Conservation (phyloP, 1,140 invertebrate species). For the Choristoneura fumiferana region DNA sequence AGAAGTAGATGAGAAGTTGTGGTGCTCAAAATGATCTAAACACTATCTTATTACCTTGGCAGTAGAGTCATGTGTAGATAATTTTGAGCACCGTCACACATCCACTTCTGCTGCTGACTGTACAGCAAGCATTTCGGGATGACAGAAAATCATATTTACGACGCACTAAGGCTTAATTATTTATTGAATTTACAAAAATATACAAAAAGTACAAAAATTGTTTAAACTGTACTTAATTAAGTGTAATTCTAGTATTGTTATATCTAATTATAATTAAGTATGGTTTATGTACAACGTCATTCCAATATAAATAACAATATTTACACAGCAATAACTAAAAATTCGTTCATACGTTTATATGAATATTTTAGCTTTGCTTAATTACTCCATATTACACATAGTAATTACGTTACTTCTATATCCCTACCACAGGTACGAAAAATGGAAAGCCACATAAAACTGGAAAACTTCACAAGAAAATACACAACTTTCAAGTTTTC, state of each 20-base stretch:
- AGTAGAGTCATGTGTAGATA: too few species aligned
- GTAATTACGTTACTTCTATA: neutral
- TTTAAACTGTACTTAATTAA: neutral
- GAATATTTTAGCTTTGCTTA: constrained; percentile 7
- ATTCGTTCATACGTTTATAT: neutral
- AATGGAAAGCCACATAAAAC: constrained; percentile 22
- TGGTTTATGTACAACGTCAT: constrained; percentile 30
- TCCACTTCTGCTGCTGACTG: too few species aligned
- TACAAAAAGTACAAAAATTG: constrained; percentile 10
- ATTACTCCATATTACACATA: neutral
- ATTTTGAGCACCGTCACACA: too few species aligned
- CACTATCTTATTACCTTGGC: too few species aligned
- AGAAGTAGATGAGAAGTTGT: too few species aligned
- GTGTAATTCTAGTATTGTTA: constrained; percentile 6
- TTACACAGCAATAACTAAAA: constrained; percentile 23
- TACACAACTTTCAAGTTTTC: constrained; percentile 47
- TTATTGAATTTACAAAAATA: neutral
- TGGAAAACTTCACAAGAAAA: constrained; percentile 41
- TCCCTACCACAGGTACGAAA: neutral
- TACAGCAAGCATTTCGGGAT: too few species aligned
- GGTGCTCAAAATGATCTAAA: too few species aligned
- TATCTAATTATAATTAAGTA: neutral
- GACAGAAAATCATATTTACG: too few species aligned
- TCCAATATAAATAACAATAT: constrained; percentile 54
- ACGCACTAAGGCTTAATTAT: neutral